Evolutionary conservation across 2,797 vertebrate genomes (phyloP).

Genomic region (Champsocephalus esox): DNA sequence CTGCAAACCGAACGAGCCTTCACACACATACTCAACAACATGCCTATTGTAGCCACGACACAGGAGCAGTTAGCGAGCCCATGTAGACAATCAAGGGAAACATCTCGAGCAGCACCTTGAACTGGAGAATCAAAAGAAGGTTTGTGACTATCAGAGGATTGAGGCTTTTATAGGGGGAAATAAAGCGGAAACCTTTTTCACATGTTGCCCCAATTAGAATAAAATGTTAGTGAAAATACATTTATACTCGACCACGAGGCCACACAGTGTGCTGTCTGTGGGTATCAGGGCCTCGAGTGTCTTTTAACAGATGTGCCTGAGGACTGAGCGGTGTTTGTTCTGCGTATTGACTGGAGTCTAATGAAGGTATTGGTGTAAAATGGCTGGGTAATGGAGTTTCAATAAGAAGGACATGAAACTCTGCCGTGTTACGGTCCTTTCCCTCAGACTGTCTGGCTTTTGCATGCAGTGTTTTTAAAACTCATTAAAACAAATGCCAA

Average conservation of each 20-base stretch:
- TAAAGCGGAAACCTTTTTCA: constrained; percentile 15
- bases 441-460: constrained; percentile 73
- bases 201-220: constrained; percentile 36
- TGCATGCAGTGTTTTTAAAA: constrained; percentile 85
- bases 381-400: constrained; percentile 29
- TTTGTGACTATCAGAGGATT: constrained; percentile 21
- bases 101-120: constrained; percentile 49
- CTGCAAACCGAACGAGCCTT: constrained; percentile 77
- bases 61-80: constrained; percentile 35
- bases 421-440: constrained; percentile 60
- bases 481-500: constrained; percentile 76
- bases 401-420: constrained; percentile 40
- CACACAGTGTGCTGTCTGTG: constrained; percentile 37
- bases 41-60: constrained; percentile 56
- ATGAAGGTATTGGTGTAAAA: constrained; percentile 37
- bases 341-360: constrained; percentile 10
- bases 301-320: constrained; percentile 78
- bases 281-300: constrained; percentile 68
- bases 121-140: constrained; percentile 4
- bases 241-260: constrained; percentile 53
- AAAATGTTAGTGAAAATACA: constrained; percentile 31
- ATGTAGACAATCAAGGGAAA: constrained; percentile 64
- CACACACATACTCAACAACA: constrained; percentile 45
- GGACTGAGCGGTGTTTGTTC: constrained; percentile 36
- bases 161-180: constrained; percentile 44